Evolutionary conservation across 2,113 vertebrate genomes (phyloP).

Genomic region (Periophthalmodon schlosseri): DNA sequence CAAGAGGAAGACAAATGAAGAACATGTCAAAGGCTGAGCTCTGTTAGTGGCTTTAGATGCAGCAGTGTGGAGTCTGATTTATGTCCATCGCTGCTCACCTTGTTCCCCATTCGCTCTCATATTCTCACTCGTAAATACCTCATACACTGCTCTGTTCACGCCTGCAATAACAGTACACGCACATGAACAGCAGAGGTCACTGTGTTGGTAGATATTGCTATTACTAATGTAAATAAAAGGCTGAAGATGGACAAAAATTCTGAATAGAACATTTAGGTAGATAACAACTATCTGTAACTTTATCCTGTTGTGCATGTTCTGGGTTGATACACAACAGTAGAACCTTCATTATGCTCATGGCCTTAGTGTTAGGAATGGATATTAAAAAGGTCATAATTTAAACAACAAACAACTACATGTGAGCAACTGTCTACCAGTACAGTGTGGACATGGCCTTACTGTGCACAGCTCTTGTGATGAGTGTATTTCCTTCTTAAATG

Average conservation of each 20-base stretch:
- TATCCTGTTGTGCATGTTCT: not conserved
- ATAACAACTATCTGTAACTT: no score
- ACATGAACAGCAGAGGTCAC: conserved; percentile 40
- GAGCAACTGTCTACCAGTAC: no score
- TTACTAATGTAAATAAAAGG: not conserved
- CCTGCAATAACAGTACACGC: conserved; percentile 19
- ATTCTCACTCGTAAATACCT: conserved; percentile 28
- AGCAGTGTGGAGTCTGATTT: conserved; percentile 20
- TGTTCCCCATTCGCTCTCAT: conserved; percentile 22
- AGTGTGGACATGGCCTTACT: no score
- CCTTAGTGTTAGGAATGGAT: no score
- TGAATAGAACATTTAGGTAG: no score
- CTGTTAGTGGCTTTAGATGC: conserved; percentile 10
- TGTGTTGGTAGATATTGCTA: conserved; percentile 21
- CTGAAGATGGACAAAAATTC: no score
- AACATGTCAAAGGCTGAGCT: conserved; percentile 24
- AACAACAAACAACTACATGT: no score
- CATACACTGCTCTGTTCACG: not conserved
- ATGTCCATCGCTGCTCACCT: conserved; percentile 12
- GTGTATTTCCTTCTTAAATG: no score
- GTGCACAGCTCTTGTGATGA: no score
- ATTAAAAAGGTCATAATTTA: no score
- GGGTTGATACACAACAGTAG: not conserved
- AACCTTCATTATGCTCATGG: no score
- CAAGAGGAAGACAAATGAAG: conserved; percentile 19